Evolutionary conservation across 1,140 invertebrate genomes (phyloP).

Genomic region (Drosophila nannoptera): DNA sequence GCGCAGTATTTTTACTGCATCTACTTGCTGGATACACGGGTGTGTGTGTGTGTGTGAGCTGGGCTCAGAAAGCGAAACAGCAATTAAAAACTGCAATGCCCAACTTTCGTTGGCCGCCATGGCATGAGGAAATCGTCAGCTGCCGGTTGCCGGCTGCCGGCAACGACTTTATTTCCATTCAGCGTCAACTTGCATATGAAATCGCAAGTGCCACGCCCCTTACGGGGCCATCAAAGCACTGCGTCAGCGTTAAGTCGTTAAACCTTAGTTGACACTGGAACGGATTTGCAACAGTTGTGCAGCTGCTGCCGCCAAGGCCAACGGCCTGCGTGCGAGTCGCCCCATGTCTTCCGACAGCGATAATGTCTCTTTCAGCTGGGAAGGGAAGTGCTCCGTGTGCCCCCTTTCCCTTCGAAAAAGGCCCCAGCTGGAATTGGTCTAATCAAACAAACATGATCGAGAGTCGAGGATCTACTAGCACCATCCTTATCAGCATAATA

Average conservation of each 20-base stretch:
- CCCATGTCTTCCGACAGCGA: background rate
- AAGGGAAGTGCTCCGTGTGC: too few relatives aligned
- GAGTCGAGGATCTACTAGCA: too few relatives aligned
- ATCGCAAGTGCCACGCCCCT: constrained; percentile 22
- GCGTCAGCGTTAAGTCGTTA: background rate
- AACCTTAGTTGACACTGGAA: constrained; percentile 17
- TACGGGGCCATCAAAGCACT: constrained; percentile 1
- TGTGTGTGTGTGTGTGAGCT: constrained; percentile 52
- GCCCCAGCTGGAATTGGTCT: too few relatives aligned
- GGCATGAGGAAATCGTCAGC: constrained; percentile 58
- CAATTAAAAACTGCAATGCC: constrained; percentile 56
- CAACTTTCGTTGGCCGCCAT: constrained; percentile 59
- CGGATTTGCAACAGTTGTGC: constrained; percentile 6
- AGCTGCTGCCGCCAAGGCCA: constrained; percentile 19
- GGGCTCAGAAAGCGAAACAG: constrained; percentile 71
- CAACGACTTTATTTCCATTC: constrained; percentile 16
- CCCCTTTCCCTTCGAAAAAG: too few relatives aligned
- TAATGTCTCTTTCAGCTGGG: background rate
- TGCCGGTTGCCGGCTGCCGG: constrained; percentile 6
- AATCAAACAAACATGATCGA: too few relatives aligned
- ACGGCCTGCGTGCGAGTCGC: background rate
- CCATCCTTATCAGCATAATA: too few relatives aligned
- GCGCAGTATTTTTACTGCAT: constrained; percentile 38
- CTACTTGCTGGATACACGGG: constrained; percentile 32
- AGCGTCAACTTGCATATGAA: constrained; percentile 13